Percentiles rank a stretch among this genome's conserved stretches.
These are phyloP conservation scores for Eidolon dupreanum DNA, from an alignment of 2,797 vertebrate species.

Conservation along the genomic window DNA sequence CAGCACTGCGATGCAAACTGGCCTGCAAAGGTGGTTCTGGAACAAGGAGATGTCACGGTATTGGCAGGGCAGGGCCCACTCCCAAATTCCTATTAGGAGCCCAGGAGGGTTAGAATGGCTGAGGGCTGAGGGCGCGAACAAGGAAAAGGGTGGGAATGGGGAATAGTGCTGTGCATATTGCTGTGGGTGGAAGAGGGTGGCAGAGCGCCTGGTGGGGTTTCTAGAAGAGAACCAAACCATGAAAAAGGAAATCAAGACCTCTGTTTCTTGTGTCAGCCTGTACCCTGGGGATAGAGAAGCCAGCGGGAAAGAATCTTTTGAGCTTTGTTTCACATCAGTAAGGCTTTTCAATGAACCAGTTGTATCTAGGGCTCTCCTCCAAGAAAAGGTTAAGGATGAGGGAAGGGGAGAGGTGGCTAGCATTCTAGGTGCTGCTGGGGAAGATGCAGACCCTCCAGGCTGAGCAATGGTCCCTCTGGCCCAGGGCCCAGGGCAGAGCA, in stretches of 20 bases:
- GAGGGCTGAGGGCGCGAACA: too few species aligned
- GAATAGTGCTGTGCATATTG: too few species aligned
- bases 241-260: neutral
- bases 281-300: neutral
- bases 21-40: neutral
- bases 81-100: neutral
- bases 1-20: neutral
- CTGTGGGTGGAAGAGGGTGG: accelerated
- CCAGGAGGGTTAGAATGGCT: accelerated
- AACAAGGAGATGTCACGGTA: neutral
- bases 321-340: neutral
- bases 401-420: neutral
- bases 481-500: neutral
- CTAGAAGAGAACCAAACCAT: neutral
- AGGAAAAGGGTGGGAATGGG: too few species aligned
- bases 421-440: neutral
- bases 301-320: too few species aligned
- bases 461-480: neutral
- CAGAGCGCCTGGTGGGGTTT: accelerated
- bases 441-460: neutral
- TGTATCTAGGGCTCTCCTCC: neutral
- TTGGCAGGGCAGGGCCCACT: neutral
- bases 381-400: neutral
- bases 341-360: neutral
- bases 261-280: neutral